Evolutionary conservation across 1,140 invertebrate genomes (phyloP).

Genomic region (Pinna nobilis): DNA sequence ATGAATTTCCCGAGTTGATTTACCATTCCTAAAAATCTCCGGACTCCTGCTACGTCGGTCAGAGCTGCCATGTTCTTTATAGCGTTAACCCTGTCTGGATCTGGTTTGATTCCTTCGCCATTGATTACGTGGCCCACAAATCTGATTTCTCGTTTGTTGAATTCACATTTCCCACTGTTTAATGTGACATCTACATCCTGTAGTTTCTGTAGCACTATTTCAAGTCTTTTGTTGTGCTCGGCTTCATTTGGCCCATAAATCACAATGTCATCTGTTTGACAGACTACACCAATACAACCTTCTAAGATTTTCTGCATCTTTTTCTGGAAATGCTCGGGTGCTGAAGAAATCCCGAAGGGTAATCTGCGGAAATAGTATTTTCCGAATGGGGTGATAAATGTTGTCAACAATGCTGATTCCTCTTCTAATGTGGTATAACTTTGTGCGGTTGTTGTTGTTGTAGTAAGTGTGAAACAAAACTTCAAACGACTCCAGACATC

Average conservation of each 20-base stretch:
- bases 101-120: constrained; percentile 30
- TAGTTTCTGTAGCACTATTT: constrained; percentile 52
- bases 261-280: constrained; percentile 47
- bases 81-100: constrained; percentile 37
- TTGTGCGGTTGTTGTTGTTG: too few species aligned
- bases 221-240: constrained; percentile 45
- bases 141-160: neutral
- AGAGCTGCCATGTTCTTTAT: constrained; percentile 34
- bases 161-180: constrained; percentile 48
- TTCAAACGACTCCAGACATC: too few species aligned
- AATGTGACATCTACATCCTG: constrained; percentile 54
- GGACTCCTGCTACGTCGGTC: constrained; percentile 28
- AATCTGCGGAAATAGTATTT: constrained; percentile 40
- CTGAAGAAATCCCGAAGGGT: constrained; percentile 23
- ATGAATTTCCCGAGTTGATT: constrained; percentile 69
- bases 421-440: constrained; percentile 14
- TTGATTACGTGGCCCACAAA: constrained; percentile 38
- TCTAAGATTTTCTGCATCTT: constrained; percentile 6
- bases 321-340: constrained; percentile 23
- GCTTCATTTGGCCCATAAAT: constrained; percentile 44
- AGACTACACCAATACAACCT: neutral
- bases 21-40: constrained; percentile 61
- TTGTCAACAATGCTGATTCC: constrained; percentile 29
- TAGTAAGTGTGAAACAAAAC: too few species aligned
- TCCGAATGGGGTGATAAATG: constrained; percentile 47